Evolutionary conservation across 2,888 invertebrate genomes (phyloP).

Genomic region (Chrysodeixis includens): DNA sequence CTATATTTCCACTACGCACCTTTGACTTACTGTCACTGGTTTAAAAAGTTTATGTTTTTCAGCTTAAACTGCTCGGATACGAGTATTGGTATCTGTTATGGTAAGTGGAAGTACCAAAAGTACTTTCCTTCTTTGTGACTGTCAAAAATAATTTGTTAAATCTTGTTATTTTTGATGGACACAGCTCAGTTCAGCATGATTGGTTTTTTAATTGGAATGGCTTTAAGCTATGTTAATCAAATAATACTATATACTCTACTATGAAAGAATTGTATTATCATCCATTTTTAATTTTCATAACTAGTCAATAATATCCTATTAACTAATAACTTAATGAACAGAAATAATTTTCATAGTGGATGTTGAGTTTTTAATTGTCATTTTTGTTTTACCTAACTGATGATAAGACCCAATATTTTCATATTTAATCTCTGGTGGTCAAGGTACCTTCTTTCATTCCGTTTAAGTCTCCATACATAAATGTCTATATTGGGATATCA

Average conservation of each 20-base stretch:
- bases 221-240: conserved; percentile 54
- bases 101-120: conserved; percentile 86
- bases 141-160: conserved; percentile 63
- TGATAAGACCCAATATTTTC: conserved; percentile 10
- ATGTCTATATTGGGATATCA: conserved; percentile 15
- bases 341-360: conserved; percentile 38
- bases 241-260: conserved; percentile 12
- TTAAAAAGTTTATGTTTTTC: conserved; percentile 87
- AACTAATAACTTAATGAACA: neutral
- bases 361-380: conserved; percentile 12
- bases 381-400: conserved; percentile 14
- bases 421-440: conserved; percentile 14
- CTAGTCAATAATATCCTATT: neutral
- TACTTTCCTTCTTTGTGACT: conserved; percentile 81
- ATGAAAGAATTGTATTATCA: conserved; percentile 33
- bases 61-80: conserved; percentile 87
- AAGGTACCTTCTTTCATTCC: conserved; percentile 21
- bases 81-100: conserved; percentile 85
- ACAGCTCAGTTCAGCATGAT: conserved; percentile 58
- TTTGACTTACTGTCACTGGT: conserved; percentile 70
- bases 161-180: conserved; percentile 65
- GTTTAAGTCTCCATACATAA: conserved; percentile 5
- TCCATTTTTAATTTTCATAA: neutral
- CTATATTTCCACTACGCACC: conserved; percentile 54
- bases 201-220: conserved; percentile 61